A percentile compares a stretch with the other conserved stretches of the same genome.
Evolutionary conservation across 2,797 vertebrate species (phyloP).

Genomic region (Dermochelys coriacea): DNA sequence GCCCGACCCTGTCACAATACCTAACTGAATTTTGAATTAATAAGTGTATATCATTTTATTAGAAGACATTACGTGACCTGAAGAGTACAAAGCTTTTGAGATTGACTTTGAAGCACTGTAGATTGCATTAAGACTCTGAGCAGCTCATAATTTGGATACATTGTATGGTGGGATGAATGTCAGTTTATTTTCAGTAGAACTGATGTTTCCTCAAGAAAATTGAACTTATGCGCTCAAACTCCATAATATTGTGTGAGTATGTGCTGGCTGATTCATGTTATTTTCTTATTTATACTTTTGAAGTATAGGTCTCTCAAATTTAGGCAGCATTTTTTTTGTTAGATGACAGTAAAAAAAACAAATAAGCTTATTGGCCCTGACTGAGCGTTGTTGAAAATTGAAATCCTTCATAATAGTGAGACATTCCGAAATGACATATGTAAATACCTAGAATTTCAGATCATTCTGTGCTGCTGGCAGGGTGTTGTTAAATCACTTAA

Average conservation of each 20-base stretch:
- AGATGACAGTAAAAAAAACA: neutral
- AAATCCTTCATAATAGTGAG: neutral
- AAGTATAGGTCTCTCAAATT: neutral
- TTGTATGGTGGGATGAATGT: neutral
- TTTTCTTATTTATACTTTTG: neutral
- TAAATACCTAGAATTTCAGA: neutral
- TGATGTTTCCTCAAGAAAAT: accelerated
- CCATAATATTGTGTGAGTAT: neutral
- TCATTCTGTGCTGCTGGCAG: neutral
- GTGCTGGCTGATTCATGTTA: neutral
- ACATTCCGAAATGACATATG: neutral
- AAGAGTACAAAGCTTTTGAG: neutral
- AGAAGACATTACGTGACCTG: neutral
- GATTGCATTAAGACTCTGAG: neutral
- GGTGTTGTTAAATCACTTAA: conserved; percentile 28
- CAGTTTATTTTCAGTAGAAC: neutral
- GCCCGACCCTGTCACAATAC: neutral
- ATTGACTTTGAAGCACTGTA: neutral
- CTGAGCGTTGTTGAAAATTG: neutral
- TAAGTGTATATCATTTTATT: neutral
- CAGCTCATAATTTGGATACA: neutral
- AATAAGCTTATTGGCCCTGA: neutral
- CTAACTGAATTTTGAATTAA: neutral
- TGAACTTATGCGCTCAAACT: neutral
- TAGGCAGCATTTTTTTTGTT: neutral